A percentile compares a stretch with the other conserved stretches of the same genome.
These are phyloP conservation scores for Drosophila prosaltans DNA, from an alignment of 1,140 invertebrate species.

Conservation along the genomic window DNA sequence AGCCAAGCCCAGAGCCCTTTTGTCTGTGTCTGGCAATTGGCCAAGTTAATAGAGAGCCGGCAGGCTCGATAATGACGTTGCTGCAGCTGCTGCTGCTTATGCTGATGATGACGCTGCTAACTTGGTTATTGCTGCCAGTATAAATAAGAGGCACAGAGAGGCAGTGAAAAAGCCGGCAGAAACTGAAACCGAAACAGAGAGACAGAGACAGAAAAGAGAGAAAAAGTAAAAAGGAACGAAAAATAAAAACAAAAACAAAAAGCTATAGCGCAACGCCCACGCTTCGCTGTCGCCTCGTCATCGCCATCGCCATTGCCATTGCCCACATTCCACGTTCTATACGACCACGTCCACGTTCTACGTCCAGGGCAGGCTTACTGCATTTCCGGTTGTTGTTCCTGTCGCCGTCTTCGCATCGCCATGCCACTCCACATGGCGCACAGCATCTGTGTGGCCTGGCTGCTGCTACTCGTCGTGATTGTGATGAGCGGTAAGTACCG, in stretches of 20 bases:
- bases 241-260: constrained; percentile 41
- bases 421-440: constrained; percentile 61
- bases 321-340: background rate
- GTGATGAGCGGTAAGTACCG: constrained; percentile 75
- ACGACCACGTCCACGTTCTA: constrained; percentile 13
- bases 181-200: constrained; percentile 21
- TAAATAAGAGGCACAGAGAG: constrained; percentile 34
- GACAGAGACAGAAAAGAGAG: constrained; percentile 18
- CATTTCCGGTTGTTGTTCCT: constrained; percentile 75
- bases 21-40: constrained; percentile 74
- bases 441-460: constrained; percentile 63
- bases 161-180: background rate
- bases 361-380: constrained; percentile 57
- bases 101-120: constrained; percentile 75
- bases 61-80: constrained; percentile 72
- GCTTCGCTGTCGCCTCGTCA: constrained; percentile 2
- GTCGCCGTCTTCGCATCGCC: constrained; percentile 48
- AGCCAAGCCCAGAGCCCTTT: constrained; percentile 38
- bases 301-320: background rate
- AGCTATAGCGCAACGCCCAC: constrained; percentile 13
- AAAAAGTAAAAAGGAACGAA: constrained; percentile 28
- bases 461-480: constrained; percentile 66
- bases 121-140: constrained; percentile 75
- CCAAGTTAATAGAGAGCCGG: constrained; percentile 75
- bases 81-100: constrained; percentile 57